phyloP scores from a whole-genome alignment of 2,888 invertebrate genomes.

The Catocala nupta region DNA sequence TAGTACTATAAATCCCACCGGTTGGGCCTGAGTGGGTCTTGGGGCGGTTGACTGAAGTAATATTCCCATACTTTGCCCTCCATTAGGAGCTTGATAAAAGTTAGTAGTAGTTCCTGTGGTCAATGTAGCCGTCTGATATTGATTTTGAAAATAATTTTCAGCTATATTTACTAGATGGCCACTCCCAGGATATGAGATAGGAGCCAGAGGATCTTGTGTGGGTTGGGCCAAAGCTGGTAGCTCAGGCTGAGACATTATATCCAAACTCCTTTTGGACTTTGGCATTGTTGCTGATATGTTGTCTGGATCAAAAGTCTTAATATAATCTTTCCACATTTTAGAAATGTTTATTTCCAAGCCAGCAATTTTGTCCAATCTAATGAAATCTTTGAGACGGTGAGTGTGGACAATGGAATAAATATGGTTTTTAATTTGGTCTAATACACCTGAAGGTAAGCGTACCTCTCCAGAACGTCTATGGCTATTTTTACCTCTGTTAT shows the following conservation, averaged over 20 bases:
- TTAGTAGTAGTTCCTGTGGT: constrained; percentile 72
- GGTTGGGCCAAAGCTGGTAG: constrained; percentile 54
- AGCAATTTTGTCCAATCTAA: constrained; percentile 84
- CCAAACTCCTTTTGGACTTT: constrained; percentile 79
- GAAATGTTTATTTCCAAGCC: constrained; percentile 87
- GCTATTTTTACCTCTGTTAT: constrained; percentile 86
- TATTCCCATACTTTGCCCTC: constrained; percentile 79
- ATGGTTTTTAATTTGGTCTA: constrained; percentile 86
- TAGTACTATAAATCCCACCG: constrained; percentile 79
- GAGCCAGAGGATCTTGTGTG: constrained; percentile 71
- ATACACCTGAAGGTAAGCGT: constrained; percentile 79
- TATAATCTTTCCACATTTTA: constrained; percentile 88
- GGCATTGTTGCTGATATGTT: constrained; percentile 83
- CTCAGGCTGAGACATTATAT: constrained; percentile 64
- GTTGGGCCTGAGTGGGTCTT: constrained; percentile 64
- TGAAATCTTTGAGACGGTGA: constrained; percentile 83
- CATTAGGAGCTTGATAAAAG: constrained; percentile 81
- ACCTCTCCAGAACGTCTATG: constrained; percentile 84
- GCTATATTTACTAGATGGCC: constrained; percentile 83
- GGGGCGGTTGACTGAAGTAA: constrained; percentile 75
- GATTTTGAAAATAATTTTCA: constrained; percentile 84
- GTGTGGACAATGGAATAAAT: constrained; percentile 86
- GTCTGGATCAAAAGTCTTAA: constrained; percentile 85
- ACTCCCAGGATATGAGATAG: constrained; percentile 79
- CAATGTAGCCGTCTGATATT: constrained; percentile 77